Evolutionary conservation across 2,113 vertebrate species (phyloP).

Genomic region (Paracanthobrama guichenoti): DNA sequence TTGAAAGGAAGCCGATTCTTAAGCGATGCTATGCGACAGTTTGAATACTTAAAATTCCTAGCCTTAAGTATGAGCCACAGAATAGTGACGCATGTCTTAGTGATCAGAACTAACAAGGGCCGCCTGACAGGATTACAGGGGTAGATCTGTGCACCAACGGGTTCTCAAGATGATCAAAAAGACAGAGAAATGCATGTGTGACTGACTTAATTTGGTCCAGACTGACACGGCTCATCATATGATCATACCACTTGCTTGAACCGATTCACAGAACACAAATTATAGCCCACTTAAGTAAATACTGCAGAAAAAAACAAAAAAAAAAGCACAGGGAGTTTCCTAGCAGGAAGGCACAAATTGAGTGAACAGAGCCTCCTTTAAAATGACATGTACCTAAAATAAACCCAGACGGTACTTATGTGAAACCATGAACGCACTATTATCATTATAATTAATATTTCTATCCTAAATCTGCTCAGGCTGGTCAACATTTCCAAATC

Average conservation of each 20-base stretch:
- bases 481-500: background rate
- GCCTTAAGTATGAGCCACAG: background rate
- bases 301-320: slow-evolving; percentile 47
- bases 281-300: slow-evolving; percentile 56
- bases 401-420: slow-evolving; percentile 59
- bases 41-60: background rate
- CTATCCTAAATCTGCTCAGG: slow-evolving; percentile 11
- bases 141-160: background rate
- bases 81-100: background rate
- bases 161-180: background rate
- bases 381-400: slow-evolving; percentile 72
- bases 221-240: slow-evolving; percentile 37
- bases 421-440: slow-evolving; percentile 40
- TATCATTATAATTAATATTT: slow-evolving; percentile 41
- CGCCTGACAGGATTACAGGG: slow-evolving; percentile 11
- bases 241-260: slow-evolving; percentile 36
- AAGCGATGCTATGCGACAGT: background rate
- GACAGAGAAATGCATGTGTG: background rate
- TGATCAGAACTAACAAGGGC: slow-evolving; percentile 8
- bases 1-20: background rate
- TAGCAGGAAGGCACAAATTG: slow-evolving; percentile 53
- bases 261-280: slow-evolving; percentile 60
- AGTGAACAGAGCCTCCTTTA: slow-evolving; percentile 58
- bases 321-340: slow-evolving; percentile 61
- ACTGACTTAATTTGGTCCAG: background rate